These are phyloP conservation scores for Tridacna crocea DNA, from an alignment of 2,888 invertebrate species.

Conservation along the genomic window DNA sequence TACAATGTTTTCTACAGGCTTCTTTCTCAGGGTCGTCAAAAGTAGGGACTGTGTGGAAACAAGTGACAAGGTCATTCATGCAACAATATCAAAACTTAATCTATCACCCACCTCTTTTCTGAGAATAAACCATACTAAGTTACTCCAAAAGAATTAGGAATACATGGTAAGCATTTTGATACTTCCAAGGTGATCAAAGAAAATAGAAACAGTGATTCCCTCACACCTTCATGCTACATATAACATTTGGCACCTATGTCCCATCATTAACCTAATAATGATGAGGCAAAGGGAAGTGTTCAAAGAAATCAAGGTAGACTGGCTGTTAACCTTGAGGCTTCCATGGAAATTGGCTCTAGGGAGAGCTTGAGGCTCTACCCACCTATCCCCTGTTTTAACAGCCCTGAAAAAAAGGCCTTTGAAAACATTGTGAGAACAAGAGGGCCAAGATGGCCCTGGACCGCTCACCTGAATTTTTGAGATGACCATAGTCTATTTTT, in stretches of 20 bases:
- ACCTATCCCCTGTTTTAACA: too few relatives aligned
- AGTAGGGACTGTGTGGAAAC: too few relatives aligned
- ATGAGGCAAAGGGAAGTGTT: background rate
- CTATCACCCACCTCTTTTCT: constrained; percentile 23
- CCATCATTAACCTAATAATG: constrained; percentile 17
- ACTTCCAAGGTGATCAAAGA: too few relatives aligned
- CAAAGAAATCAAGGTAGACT: background rate
- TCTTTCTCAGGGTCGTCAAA: background rate
- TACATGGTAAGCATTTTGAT: too few relatives aligned
- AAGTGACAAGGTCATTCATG: background rate
- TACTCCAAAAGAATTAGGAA: too few relatives aligned
- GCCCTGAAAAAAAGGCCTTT: too few relatives aligned
- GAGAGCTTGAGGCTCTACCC: background rate
- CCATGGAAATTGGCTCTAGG: background rate
- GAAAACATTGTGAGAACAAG: too few relatives aligned
- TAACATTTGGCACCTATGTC: constrained; percentile 21
- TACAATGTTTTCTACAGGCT: background rate
- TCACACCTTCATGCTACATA: constrained; percentile 8
- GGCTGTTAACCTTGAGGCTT: background rate
- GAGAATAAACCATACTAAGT: constrained; percentile 27
- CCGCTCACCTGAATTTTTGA: too few relatives aligned
- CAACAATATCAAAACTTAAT: background rate
- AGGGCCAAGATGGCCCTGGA: too few relatives aligned
- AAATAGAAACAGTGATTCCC: too few relatives aligned
- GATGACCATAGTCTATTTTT: too few relatives aligned